A percentile compares a stretch with the other conserved stretches of the same genome.
Conservation (phyloP, 2,888 invertebrate genomes). For the Drosophila atripex region DNA sequence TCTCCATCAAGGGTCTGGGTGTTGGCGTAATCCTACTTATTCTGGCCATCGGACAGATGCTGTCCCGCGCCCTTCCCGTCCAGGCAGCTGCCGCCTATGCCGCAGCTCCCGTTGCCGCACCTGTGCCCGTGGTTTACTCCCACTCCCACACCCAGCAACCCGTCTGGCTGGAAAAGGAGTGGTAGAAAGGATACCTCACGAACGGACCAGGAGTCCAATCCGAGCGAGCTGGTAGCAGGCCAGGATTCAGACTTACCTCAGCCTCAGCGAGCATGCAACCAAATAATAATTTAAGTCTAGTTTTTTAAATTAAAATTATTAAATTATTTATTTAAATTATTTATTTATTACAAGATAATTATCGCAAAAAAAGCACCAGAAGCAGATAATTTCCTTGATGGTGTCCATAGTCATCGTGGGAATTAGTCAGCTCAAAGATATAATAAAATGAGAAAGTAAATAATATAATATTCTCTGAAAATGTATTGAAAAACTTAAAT, state of each 20-base stretch:
- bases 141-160: constrained; percentile 83
- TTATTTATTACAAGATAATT: constrained; percentile 52
- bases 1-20: constrained; percentile 89
- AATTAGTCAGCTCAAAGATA: constrained; percentile 9
- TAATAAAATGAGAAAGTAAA: neutral
- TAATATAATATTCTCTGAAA: neutral
- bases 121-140: constrained; percentile 84
- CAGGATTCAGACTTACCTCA: constrained; percentile 46
- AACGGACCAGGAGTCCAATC: neutral
- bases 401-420: neutral
- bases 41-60: constrained; percentile 86
- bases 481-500: neutral
- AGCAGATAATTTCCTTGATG: constrained; percentile 19
- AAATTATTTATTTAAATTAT: constrained; percentile 77
- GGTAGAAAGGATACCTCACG: constrained; percentile 61
- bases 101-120: constrained; percentile 82
- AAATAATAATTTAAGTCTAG: constrained; percentile 81
- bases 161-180: constrained; percentile 83
- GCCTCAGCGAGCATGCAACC: constrained; percentile 77
- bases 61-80: constrained; percentile 82
- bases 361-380: constrained; percentile 32
- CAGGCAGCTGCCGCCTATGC: constrained; percentile 84
- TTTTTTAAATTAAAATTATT: no score
- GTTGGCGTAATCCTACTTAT: constrained; percentile 87
- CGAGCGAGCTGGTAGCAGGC: constrained; percentile 62